Conservation (phyloP, 2,888 invertebrate species). For the Lymantria monacha region DNA sequence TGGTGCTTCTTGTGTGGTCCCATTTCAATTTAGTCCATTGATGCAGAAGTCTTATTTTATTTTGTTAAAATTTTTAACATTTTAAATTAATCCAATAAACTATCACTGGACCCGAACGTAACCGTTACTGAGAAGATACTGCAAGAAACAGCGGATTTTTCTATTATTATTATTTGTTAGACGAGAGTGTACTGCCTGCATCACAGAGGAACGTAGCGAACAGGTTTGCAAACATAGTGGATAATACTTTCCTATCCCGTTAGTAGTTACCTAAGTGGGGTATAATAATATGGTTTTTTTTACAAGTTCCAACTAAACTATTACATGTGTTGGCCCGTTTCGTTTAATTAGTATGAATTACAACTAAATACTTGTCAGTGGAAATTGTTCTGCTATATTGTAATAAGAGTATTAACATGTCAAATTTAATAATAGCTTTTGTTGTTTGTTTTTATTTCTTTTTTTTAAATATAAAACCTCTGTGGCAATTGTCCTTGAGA, state of each 20-base stretch:
- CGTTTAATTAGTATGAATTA: not conserved
- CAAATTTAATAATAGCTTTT: not conserved
- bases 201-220: no score
- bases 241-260: conserved; percentile 8
- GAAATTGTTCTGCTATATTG: not conserved
- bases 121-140: no score
- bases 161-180: no score
- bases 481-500: not conserved
- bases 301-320: conserved; percentile 2
- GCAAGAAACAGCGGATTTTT: no score
- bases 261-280: not conserved
- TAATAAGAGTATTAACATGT: not conserved
- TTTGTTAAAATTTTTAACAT: no score
- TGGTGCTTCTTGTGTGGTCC: no score
- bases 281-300: conserved; percentile 3
- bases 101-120: no score
- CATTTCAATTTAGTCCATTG: no score
- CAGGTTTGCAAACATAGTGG: not conserved
- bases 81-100: no score
- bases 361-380: not conserved
- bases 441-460: not conserved
- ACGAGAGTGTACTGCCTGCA: no score
- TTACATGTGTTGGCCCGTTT: not conserved
- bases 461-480: not conserved
- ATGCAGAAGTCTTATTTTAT: no score